Conservation (phyloP, 1,140 invertebrate genomes). For the Aphis gossypii region DNA sequence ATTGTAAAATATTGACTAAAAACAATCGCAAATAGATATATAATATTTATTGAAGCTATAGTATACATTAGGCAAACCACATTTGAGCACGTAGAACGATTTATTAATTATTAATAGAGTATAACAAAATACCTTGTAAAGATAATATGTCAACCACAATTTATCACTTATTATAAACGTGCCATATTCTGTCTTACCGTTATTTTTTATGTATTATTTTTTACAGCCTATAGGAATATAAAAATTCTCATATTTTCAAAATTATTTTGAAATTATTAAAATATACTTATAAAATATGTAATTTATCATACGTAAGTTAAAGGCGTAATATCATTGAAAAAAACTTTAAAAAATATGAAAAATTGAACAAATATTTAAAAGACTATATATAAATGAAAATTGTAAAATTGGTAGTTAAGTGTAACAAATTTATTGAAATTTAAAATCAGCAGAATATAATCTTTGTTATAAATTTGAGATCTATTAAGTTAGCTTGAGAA, state of each 20-base stretch:
- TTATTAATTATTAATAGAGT: constrained; percentile 20
- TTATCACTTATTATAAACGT: constrained; percentile 19
- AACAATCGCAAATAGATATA: neutral
- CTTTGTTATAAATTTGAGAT: neutral
- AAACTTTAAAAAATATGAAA: neutral
- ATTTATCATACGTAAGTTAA: neutral
- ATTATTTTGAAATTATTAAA: neutral
- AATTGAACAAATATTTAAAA: neutral
- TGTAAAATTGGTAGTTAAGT: neutral
- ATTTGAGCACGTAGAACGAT: neutral
- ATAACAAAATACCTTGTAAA: neutral
- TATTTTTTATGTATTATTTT: neutral
- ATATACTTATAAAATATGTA: neutral
- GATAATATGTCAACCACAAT: neutral
- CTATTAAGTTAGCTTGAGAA: neutral
- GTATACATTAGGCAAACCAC: neutral
- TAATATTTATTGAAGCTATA: neutral
- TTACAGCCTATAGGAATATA: neutral
- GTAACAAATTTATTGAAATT: neutral
- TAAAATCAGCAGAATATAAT: neutral
- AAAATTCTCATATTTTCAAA: neutral
- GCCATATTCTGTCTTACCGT: neutral
- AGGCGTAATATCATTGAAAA: neutral
- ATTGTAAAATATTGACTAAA: neutral
- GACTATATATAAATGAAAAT: neutral